These are phyloP conservation scores for Leptura quadrifasciata DNA, from an alignment of 2,888 invertebrate genomes.

Conservation along the genomic window DNA sequence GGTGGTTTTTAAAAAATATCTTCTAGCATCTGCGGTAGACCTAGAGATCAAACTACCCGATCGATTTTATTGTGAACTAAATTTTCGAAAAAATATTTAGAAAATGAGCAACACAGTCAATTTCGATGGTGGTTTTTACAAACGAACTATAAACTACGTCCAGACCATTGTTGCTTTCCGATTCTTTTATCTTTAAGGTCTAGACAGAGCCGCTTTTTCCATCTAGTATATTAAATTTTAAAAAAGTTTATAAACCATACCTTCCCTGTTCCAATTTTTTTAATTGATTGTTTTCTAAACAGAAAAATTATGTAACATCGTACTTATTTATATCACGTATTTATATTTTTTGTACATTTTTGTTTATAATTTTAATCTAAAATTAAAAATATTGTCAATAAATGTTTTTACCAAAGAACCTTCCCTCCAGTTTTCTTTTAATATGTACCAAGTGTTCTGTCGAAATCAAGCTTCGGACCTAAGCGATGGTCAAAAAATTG, in stretches of 20 bases:
- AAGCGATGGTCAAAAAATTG: no score
- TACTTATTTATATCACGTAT: slow-evolving; percentile 51
- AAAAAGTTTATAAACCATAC: neutral
- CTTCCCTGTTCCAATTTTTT: slow-evolving; percentile 5
- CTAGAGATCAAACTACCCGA: no score
- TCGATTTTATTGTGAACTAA: no score
- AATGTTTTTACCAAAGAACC: slow-evolving; percentile 59
- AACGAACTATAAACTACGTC: no score
- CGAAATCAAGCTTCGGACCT: no score
- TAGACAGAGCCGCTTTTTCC: neutral
- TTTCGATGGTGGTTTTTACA: no score
- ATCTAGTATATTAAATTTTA: slow-evolving; percentile 28
- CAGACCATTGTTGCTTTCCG: no score
- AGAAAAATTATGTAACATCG: slow-evolving; percentile 25
- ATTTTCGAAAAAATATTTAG: no score
- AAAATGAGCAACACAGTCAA: no score
- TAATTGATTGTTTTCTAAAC: slow-evolving; percentile 5
- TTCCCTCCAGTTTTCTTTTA: slow-evolving; percentile 44
- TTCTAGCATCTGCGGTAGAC: no score
- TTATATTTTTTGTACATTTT: slow-evolving; percentile 56
- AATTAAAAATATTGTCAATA: slow-evolving; percentile 48
- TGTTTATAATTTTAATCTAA: slow-evolving; percentile 47
- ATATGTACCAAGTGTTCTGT: slow-evolving; percentile 41
- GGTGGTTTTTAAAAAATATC: no score
- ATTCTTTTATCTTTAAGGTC: no score